These are phyloP conservation scores for Sebastes iracundus DNA, from an alignment of 2,797 vertebrate genomes.

Conservation along the genomic window DNA sequence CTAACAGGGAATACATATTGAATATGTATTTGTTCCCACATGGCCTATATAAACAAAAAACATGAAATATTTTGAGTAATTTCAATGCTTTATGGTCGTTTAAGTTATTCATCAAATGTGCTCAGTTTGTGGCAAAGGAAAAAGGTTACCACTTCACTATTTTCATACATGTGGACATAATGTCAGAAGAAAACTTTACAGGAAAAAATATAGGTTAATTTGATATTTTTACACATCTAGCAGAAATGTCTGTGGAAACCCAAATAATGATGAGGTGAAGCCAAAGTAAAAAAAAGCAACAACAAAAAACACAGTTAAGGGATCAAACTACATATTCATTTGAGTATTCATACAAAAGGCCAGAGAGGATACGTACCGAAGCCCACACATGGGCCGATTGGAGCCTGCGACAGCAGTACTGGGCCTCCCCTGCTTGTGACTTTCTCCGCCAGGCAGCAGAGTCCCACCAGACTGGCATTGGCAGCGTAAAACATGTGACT, in stretches of 20 bases:
- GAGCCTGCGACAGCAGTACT: conserved; percentile 88
- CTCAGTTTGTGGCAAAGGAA: not conserved
- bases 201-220: not conserved
- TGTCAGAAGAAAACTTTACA: too few species aligned
- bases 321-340: not conserved
- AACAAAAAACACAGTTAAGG: not conserved
- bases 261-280: not conserved
- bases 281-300: not conserved
- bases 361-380: conserved; percentile 84
- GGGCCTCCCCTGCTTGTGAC: conserved; percentile 84
- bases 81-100: not conserved
- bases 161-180: too few species aligned
- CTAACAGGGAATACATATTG: not conserved
- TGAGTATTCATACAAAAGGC: not conserved
- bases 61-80: not conserved
- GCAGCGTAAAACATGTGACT: conserved; percentile 89
- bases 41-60: not conserved
- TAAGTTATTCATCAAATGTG: not conserved
- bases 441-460: conserved; percentile 90
- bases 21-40: not conserved
- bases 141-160: not conserved
- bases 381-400: conserved; percentile 92
- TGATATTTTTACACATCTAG: not conserved
- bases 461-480: conserved; percentile 91
- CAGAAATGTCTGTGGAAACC: not conserved